Percentiles rank a stretch among this genome's conserved stretches.
Conservation (phyloP, 2,888 invertebrate species). For the Palloptera scutellata region DNA sequence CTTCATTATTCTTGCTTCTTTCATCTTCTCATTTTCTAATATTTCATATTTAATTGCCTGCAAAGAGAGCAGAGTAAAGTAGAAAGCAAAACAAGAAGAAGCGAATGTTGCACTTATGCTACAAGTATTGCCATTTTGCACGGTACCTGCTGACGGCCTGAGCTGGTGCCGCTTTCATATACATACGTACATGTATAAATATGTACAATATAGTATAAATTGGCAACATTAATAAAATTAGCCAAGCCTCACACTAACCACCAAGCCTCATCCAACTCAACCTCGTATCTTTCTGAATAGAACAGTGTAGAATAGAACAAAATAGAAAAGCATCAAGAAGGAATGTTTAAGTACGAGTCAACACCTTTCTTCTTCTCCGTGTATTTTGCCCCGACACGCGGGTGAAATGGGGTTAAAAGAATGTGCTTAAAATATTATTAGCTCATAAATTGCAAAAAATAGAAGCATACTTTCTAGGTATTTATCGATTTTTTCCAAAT, state of each 20-base stretch:
- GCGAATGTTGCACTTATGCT: no score
- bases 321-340: not conserved
- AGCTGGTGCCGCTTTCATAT: slow-evolving; percentile 6
- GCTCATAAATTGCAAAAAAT: slow-evolving; percentile 18
- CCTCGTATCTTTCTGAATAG: not conserved
- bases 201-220: slow-evolving; percentile 39
- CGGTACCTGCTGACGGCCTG: not conserved
- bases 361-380: no score
- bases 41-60: slow-evolving; percentile 58
- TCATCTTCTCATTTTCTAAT: slow-evolving; percentile 19
- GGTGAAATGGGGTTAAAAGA: slow-evolving; percentile 17
- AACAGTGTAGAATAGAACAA: not conserved
- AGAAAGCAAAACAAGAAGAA: no score
- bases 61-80: not conserved
- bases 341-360: no score
- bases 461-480: slow-evolving; percentile 22
- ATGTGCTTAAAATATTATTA: slow-evolving; percentile 49
- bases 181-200: not conserved
- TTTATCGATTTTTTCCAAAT: not conserved
- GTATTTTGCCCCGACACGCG: not conserved
- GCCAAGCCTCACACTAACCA: slow-evolving; percentile 26
- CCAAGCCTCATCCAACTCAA: no score
- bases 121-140: not conserved
- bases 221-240: slow-evolving; percentile 59
- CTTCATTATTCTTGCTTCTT: not conserved